These are phyloP conservation scores for Calypte anna DNA, from an alignment of 2,113 vertebrate genomes.

Conservation along the genomic window DNA sequence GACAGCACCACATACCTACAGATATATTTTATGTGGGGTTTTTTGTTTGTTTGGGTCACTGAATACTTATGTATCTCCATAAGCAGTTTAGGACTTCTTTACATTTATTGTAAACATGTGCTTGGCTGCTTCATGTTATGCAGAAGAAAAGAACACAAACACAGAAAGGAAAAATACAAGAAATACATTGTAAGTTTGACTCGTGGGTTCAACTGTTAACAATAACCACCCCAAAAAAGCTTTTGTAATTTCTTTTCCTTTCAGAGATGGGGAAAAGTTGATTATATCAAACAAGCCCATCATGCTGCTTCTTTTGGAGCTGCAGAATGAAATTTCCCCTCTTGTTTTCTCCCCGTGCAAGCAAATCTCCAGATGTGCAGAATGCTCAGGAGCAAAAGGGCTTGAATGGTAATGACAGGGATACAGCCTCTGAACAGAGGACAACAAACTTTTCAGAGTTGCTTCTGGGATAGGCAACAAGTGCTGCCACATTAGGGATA, in stretches of 20 bases:
- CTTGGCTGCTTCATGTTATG: not conserved
- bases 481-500: rapidly evolving
- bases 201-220: not conserved
- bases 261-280: not conserved
- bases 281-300: not conserved
- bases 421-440: not conserved
- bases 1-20: not conserved
- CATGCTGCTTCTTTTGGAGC: not conserved
- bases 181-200: not conserved
- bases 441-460: not conserved
- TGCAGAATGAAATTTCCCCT: not conserved
- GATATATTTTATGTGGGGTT: not conserved
- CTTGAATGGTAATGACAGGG: rapidly evolving
- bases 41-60: not conserved
- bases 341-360: not conserved
- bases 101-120: not conserved
- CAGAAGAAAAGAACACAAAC: not conserved
- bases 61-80: not conserved
- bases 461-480: not conserved
- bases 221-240: not conserved
- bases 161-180: not conserved
- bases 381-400: not conserved
- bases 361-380: not conserved
- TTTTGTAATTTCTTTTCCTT: not conserved
- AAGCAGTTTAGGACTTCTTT: not conserved